phyloP scores from a whole-genome alignment of 2,797 vertebrate genomes.

The Gymnoscopelus braueri region DNA sequence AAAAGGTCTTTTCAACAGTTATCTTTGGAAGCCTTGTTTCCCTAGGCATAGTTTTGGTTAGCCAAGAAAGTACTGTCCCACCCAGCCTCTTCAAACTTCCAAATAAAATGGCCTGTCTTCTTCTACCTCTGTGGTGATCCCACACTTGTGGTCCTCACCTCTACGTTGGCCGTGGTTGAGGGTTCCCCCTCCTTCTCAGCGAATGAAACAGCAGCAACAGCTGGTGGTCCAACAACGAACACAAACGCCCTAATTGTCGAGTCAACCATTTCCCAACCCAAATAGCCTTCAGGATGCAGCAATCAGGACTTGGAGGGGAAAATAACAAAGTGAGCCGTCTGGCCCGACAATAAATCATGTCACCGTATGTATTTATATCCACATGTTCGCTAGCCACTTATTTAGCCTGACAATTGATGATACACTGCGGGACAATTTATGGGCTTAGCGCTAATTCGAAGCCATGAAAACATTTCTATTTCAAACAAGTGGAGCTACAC shows the following conservation, averaged over 20 bases:
- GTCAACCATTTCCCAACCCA: slow-evolving; percentile 78
- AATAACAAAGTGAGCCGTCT: slow-evolving; percentile 73
- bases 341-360: slow-evolving; percentile 77
- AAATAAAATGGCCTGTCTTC: slow-evolving; percentile 73
- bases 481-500: slow-evolving; percentile 57
- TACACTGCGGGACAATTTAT: slow-evolving; percentile 62
- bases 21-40: slow-evolving; percentile 79
- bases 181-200: slow-evolving; percentile 55
- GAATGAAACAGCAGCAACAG: slow-evolving; percentile 67
- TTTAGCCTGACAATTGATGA: slow-evolving; percentile 74
- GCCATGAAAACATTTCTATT: slow-evolving; percentile 60
- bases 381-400: slow-evolving; percentile 63
- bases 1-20: slow-evolving; percentile 76
- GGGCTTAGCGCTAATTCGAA: slow-evolving; percentile 61
- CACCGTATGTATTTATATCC: slow-evolving; percentile 75
- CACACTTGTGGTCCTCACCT: slow-evolving; percentile 69
- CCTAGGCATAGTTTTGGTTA: slow-evolving; percentile 82
- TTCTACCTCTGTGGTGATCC: slow-evolving; percentile 68
- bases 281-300: slow-evolving; percentile 82
- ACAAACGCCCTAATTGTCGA: slow-evolving; percentile 81
- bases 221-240: slow-evolving; percentile 80
- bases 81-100: slow-evolving; percentile 75
- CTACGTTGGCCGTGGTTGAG: slow-evolving; percentile 23
- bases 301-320: slow-evolving; percentile 78
- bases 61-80: slow-evolving; percentile 76